Base-by-base conservation (phyloP, 2,113 vertebrate genomes). In the Chiloscyllium plagiosum region DNA sequence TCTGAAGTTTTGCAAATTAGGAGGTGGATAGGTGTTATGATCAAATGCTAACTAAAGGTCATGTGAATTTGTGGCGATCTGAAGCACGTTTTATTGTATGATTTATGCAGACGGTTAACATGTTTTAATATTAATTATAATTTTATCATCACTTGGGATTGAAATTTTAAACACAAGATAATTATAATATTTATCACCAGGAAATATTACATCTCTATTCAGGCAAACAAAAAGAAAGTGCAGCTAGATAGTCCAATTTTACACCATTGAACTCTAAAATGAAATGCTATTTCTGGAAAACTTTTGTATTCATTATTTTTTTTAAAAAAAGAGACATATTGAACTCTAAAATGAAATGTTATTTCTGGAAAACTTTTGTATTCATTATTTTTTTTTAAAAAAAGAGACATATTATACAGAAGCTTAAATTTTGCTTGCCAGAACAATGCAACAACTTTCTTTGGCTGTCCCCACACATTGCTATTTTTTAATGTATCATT, bases 11-110 rank as follows among this genome's bases (percentile, higher is more conserved):
- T 47, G 66, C 17, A 92, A 96, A 96, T 86, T 4, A 50, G 70
- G 85, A 76, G 70, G 3, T 13, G 24, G 65, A 37, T 56, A 52
- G 12, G 85, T 19, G 22, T 26, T 26, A 93, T 19, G 93, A 76
- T 66, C 56, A 87, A 50, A 96, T 29, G 96, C 97, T 92, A 61
- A 65, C 87, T 56, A 65, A 66, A 92, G 61, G 56, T 66, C 61
- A 66, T 66, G 56, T 92, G 89, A 92, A 92, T 92, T 92, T 92
- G n/a, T 5, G 20, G 56, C 61, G 56, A 61, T 92, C 29, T 20
- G 17, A 19, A 33, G 56, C 7, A 19, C 17, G 17, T 66, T 92
- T 92, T 66, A 66, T 92, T 92, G 29, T 65, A 17, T n/a, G 56
- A 92, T 92, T 66, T n/a, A 92, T 92, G 33, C 33, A 90, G 29